Evolutionary conservation across 92 coral and sea anemone species (phyloP), one percentile per base, ranked within the genome.

Genomic region (Zoanthus gigantus): DNA sequence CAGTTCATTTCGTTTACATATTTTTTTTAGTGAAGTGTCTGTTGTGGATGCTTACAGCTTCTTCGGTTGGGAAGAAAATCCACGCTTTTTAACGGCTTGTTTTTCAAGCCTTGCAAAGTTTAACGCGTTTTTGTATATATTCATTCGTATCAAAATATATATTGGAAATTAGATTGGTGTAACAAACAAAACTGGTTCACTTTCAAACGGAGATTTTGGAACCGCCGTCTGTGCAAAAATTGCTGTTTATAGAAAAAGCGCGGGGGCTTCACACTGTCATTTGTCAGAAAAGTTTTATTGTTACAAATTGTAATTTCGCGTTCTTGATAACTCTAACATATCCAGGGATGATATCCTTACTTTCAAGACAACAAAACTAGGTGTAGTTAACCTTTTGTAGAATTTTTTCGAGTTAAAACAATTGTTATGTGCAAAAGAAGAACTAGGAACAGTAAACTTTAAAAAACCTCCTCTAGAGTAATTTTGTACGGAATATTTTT

Each of bases 401-500:
- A 47, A 66, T 3, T 56, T 50, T 16, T 13, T 81, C 42, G 42
- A 37, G 18, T 17, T n/a, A 63, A 61, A 45, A 7, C 37, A 44
- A 11, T 5, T 53, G 45, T 15, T 46, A 8, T 81, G 29, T 47
- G 44, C 42, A 45, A 78, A 79, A 81, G 30, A 52, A 46, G 65
- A 46, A 18, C 63, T 54, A 57, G 17, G 11, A 12, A 12, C 37
- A n/a, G 48, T 37, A 15, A 60, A 29, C 85, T 66, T 65, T 65
- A 88, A 53, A 37, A 65, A 45, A 6, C 75, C 84, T 75, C 37
- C 58, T 47, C 53, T 78, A 69, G 46, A 88, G 89, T 77, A 65
- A 54, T 95, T 95, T 95, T 95, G 96, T 93, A 95, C 92, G 94
- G 72, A 93, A 78, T 95, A 95, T 95, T 95, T 95, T 94, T 93